phyloP scores from a whole-genome alignment of 1,140 invertebrate species.

The Pteromalus puparum region DNA sequence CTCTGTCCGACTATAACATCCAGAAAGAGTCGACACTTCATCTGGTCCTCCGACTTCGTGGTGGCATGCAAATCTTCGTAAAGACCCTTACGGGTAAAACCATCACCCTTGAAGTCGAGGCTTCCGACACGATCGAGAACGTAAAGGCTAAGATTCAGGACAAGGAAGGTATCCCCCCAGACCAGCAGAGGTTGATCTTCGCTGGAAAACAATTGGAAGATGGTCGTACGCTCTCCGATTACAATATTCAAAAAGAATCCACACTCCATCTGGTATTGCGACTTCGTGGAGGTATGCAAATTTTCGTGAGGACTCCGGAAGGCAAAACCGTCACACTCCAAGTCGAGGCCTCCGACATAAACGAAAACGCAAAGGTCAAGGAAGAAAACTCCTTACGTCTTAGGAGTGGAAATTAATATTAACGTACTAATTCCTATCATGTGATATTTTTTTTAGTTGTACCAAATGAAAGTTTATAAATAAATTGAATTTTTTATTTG shows the following conservation, averaged over 20 bases:
- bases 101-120: conserved; percentile 83
- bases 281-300: too few relatives aligned
- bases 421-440: background rate
- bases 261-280: conserved; percentile 85
- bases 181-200: conserved; percentile 82
- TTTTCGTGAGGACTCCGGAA: too few relatives aligned
- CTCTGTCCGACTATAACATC: conserved; percentile 87
- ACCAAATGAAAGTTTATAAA: conserved; percentile 67
- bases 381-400: too few relatives aligned
- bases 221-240: conserved; percentile 79
- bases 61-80: conserved; percentile 83
- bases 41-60: conserved; percentile 81
- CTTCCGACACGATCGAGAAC: conserved; percentile 85
- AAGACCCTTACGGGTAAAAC: conserved; percentile 84
- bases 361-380: too few relatives aligned
- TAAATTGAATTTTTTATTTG: conserved; percentile 31
- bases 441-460: conserved; percentile 74
- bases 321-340: too few relatives aligned
- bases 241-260: conserved; percentile 87
- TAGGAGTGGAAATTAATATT: conserved; percentile 74
- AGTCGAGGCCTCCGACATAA: too few relatives aligned
- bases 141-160: conserved; percentile 86
- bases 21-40: conserved; percentile 88
- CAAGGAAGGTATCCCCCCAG: conserved; percentile 82
- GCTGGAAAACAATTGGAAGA: conserved; percentile 84